phyloP scores from a whole-genome alignment of 2,888 invertebrate species.

The Leucoma salicis region DNA sequence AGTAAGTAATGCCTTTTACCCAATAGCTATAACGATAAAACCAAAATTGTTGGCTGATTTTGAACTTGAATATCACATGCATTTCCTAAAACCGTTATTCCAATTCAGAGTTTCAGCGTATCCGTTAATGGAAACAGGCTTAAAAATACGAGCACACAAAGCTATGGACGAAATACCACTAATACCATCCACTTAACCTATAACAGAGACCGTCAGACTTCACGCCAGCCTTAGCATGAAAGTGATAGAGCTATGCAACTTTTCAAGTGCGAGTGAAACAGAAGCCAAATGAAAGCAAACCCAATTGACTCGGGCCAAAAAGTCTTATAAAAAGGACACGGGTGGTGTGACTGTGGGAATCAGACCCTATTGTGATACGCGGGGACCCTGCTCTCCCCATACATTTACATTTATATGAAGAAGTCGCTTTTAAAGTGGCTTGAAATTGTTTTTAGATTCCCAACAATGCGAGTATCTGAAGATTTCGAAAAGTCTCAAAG shows the following conservation, averaged over 20 bases:
- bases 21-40: no score
- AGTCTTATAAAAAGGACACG: slow-evolving; percentile 35
- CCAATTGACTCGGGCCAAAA: slow-evolving; percentile 38
- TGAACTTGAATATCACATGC: not conserved
- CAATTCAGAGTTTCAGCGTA: not conserved
- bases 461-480: slow-evolving; percentile 1
- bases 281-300: slow-evolving; percentile 30
- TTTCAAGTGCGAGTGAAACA: slow-evolving; percentile 18
- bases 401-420: slow-evolving; percentile 70
- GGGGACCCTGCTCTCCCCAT: slow-evolving; percentile 50
- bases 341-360: slow-evolving; percentile 40
- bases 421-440: slow-evolving; percentile 36
- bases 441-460: slow-evolving; percentile 35
- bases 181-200: slow-evolving; percentile 27
- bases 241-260: slow-evolving; percentile 6
- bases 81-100: not conserved
- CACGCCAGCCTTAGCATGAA: slow-evolving; percentile 12
- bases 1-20: no score
- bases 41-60: no score
- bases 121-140: slow-evolving; percentile 2
- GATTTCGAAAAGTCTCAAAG: slow-evolving; percentile 5
- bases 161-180: slow-evolving; percentile 13
- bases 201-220: slow-evolving; percentile 17
- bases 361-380: slow-evolving; percentile 56
- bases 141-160: slow-evolving; percentile 1